Evolutionary conservation across 2,797 vertebrate genomes (phyloP), one percentile per base, ranked within the genome.

Genomic region (Acanthornis magna): DNA sequence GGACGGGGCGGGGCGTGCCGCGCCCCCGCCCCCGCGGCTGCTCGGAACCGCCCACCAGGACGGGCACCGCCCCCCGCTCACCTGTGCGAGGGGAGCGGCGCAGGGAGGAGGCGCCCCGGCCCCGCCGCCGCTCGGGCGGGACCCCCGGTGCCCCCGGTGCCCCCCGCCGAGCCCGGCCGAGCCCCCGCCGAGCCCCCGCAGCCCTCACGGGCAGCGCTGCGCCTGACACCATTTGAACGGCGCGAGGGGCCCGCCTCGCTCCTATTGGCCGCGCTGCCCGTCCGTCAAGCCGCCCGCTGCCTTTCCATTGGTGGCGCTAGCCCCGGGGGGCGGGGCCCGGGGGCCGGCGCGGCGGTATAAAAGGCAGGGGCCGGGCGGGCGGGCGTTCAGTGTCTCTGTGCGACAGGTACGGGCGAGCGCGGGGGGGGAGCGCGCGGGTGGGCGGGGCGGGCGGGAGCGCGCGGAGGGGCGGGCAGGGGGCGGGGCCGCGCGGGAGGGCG

Each of bases 171-270:
- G 5, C 30, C 9, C 16, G 13, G 10, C 30, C 62, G 4, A 10
- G 23, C 32, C 65, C 70, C 58, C 17, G 0, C 43, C 27, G 36
- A 36, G 36, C 36, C 36, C 36, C 36, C 36, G 36, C 36, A 8
- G 5, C 88, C 54, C 61, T 38, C 96, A 95, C 73, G 80, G 40
- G 72, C 94, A 77, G 83, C 74, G 65, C 82, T 6, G 91, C 93
- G 58, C 97, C 96, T 63, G 93, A 89, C 88, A 97, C 97, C 97
- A 96, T 99, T 99, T 99, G 98, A 98, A 98, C 98, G 96, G 97
- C 98, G 98, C 98, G 97, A 98, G 98, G 97, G 98, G 98, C 98
- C 99, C 98, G 98, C 98, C 98, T 98, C 97, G 89, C 92, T 97
- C 96, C 97, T 91, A 99, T 99, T 99, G 99, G 98, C 91, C 91